These are phyloP conservation scores for Polypedilum pembai DNA, from an alignment of 1,140 invertebrate species.

Conservation along the genomic window DNA sequence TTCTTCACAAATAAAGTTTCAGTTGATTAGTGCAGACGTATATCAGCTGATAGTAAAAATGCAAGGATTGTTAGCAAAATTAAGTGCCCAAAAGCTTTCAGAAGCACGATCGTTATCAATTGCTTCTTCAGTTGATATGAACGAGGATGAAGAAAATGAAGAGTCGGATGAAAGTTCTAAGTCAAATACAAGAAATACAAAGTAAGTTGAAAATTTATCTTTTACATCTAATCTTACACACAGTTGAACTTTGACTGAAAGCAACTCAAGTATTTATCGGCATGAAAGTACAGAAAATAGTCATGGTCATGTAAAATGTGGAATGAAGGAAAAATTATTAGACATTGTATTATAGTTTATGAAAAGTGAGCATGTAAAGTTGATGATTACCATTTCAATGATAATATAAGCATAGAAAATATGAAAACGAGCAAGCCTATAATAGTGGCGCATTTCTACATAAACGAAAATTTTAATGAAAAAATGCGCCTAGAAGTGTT, in stretches of 20 bases:
- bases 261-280: background rate
- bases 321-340: background rate
- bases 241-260: background rate
- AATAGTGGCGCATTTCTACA: too few relatives aligned
- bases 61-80: conserved; percentile 7
- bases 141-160: background rate
- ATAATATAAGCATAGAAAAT: too few relatives aligned
- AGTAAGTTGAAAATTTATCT: background rate
- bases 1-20: background rate
- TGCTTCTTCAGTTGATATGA: background rate
- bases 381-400: too few relatives aligned
- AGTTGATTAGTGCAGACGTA: background rate
- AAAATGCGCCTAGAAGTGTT: too few relatives aligned
- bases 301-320: background rate
- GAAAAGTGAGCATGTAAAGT: too few relatives aligned
- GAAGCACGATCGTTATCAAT: background rate
- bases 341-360: background rate
- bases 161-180: background rate
- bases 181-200: background rate
- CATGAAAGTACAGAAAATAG: background rate
- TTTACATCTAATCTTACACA: background rate
- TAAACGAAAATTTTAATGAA: too few relatives aligned
- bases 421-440: too few relatives aligned
- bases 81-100: background rate
- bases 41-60: background rate